These are phyloP conservation scores for Cryptosula pallasiana DNA, from an alignment of 2,888 invertebrate genomes.

Conservation along the genomic window DNA sequence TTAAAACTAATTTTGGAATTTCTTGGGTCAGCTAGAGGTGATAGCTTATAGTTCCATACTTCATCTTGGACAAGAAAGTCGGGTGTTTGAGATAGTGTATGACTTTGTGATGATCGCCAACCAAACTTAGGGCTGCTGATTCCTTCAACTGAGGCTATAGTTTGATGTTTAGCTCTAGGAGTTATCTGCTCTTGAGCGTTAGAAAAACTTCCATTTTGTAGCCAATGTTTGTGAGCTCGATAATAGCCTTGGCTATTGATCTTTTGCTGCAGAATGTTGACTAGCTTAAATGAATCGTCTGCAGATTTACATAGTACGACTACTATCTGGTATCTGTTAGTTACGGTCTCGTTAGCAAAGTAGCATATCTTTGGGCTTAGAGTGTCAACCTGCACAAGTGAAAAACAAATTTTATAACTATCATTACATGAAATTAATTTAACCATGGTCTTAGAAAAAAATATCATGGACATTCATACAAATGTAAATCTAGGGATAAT, in stretches of 20 bases:
- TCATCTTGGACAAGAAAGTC: background rate
- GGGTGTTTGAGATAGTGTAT: background rate
- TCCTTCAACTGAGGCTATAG: conserved; percentile 17
- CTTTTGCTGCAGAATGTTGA: conserved; percentile 7
- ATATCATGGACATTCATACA: no score
- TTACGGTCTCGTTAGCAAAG: conserved; percentile 20
- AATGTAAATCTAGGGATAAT: no score
- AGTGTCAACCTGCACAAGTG: conserved; percentile 1
- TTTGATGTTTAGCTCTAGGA: conserved; percentile 5
- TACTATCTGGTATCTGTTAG: background rate
- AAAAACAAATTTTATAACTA: no score
- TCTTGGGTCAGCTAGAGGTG: no score
- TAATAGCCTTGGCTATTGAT: conserved; percentile 11
- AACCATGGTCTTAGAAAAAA: no score
- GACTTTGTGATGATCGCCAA: background rate
- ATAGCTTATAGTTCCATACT: background rate
- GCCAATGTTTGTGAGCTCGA: conserved; percentile 14
- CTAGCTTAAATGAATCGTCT: background rate
- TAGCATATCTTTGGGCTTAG: conserved; percentile 22
- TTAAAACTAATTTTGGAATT: no score
- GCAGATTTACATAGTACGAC: conserved; percentile 9
- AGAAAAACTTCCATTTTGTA: conserved; percentile 17
- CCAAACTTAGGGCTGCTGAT: conserved; percentile 1
- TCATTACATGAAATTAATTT: no score
- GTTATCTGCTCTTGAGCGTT: background rate